A percentile compares a stretch with the other conserved stretches of the same genome.
Evolutionary conservation across 2,888 invertebrate species (phyloP).

Genomic region (Dendrolimus houi): DNA sequence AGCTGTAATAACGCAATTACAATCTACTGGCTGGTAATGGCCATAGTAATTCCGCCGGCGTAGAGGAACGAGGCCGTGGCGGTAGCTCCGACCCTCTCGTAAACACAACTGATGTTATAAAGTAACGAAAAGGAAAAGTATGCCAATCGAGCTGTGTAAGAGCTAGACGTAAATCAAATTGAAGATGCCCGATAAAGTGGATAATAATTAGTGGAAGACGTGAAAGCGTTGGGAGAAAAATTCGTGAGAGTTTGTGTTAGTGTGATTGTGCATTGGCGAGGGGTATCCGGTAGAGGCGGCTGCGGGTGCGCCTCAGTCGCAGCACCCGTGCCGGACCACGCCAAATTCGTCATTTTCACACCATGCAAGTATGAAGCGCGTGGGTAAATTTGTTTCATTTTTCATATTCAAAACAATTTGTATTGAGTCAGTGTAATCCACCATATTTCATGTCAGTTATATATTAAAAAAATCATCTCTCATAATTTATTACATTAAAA

Average conservation of each 20-base stretch:
- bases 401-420: too few species aligned
- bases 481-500: too few species aligned
- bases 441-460: too few species aligned
- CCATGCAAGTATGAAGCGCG: slow-evolving; percentile 3
- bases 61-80: slow-evolving; percentile 32
- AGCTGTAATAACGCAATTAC: slow-evolving; percentile 31
- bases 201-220: slow-evolving; percentile 75
- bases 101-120: slow-evolving; percentile 38
- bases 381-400: too few species aligned
- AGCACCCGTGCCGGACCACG: not conserved
- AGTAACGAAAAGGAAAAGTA: slow-evolving; percentile 71
- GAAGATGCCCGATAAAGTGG: slow-evolving; percentile 76
- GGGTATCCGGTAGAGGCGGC: slow-evolving; percentile 58
- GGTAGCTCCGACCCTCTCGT: slow-evolving; percentile 25
- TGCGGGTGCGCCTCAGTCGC: slow-evolving; percentile 10
- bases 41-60: slow-evolving; percentile 7
- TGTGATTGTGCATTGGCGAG: slow-evolving; percentile 71
- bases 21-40: slow-evolving; percentile 16
- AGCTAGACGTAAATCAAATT: slow-evolving; percentile 74
- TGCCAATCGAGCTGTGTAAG: slow-evolving; percentile 67
- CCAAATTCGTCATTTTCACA: not conserved
- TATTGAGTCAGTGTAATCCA: too few species aligned
- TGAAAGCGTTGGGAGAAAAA: slow-evolving; percentile 76
- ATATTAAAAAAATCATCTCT: too few species aligned
- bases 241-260: slow-evolving; percentile 73